Conservation (phyloP, 2,888 invertebrate genomes). For the Machimus atricapillus region DNA sequence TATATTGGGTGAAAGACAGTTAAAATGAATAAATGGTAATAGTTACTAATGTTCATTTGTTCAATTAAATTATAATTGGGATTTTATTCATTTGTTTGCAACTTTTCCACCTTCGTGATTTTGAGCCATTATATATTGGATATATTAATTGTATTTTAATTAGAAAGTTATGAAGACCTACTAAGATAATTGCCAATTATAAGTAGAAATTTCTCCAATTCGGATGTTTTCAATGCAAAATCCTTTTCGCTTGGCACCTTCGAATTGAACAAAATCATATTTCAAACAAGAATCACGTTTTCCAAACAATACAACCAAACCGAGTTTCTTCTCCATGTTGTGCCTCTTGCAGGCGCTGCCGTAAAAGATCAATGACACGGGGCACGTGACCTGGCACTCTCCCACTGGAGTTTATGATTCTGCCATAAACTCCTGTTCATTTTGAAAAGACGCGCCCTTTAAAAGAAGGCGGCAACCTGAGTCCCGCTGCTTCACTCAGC, state of each 20-base stretch:
- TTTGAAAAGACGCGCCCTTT: background rate
- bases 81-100: too few species aligned
- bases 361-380: conserved; percentile 23
- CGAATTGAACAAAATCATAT: background rate
- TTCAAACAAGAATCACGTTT: background rate
- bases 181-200: background rate
- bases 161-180: too few species aligned
- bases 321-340: background rate
- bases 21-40: too few species aligned
- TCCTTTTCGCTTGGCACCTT: background rate
- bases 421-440: conserved; percentile 4
- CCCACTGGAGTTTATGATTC: conserved; percentile 5
- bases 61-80: too few species aligned
- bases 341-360: background rate
- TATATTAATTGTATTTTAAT: too few species aligned
- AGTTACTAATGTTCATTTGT: too few species aligned
- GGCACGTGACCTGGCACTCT: conserved; percentile 26
- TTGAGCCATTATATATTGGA: too few species aligned
- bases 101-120: too few species aligned
- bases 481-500: background rate
- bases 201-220: background rate
- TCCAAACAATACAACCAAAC: background rate
- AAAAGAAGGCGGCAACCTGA: background rate
- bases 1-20: too few species aligned
- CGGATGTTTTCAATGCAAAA: background rate